Conservation (phyloP, 2,888 invertebrate species). For the Drosophila peninsularis region DNA sequence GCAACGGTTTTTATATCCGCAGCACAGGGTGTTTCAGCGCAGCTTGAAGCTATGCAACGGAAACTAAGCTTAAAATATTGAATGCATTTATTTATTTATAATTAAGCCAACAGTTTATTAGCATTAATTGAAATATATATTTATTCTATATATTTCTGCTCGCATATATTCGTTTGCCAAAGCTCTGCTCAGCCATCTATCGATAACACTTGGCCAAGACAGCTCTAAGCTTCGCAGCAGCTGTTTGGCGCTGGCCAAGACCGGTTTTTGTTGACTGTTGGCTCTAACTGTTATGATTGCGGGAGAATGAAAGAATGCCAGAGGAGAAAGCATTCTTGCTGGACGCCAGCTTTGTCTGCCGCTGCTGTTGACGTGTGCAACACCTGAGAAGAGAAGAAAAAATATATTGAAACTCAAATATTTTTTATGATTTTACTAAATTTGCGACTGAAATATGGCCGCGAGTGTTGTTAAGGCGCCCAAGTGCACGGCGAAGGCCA, state of each 20-base stretch:
- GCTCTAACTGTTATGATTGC: constrained; percentile 46
- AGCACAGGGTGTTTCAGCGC: constrained; percentile 5
- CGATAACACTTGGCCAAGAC: constrained; percentile 29
- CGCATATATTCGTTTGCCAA: not conserved
- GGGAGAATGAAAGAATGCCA: constrained; percentile 47
- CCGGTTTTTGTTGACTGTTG: constrained; percentile 49
- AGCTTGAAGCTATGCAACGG: not conserved
- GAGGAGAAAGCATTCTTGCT: constrained; percentile 70
- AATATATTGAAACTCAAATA: too few species aligned
- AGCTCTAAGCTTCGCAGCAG: constrained; percentile 38
- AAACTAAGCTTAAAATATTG: too few species aligned
- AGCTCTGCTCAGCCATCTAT: constrained; percentile 7
- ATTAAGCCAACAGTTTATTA: too few species aligned
- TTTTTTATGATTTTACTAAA: not conserved
- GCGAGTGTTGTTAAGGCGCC: constrained; percentile 66
- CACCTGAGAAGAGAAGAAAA: constrained; percentile 26
- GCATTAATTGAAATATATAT: too few species aligned
- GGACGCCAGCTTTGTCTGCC: constrained; percentile 23
- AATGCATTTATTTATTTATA: not conserved
- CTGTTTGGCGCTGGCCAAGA: constrained; percentile 41
- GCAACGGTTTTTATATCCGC: not conserved
- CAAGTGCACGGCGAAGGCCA: constrained; percentile 46
- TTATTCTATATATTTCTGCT: too few species aligned
- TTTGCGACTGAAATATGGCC: constrained; percentile 36
- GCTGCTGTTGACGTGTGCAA: constrained; percentile 71